Percentiles rank a stretch among this genome's conserved stretches.
Evolutionary conservation across 1,140 invertebrate genomes (phyloP).

Genomic region (Heliconius hermathena): DNA sequence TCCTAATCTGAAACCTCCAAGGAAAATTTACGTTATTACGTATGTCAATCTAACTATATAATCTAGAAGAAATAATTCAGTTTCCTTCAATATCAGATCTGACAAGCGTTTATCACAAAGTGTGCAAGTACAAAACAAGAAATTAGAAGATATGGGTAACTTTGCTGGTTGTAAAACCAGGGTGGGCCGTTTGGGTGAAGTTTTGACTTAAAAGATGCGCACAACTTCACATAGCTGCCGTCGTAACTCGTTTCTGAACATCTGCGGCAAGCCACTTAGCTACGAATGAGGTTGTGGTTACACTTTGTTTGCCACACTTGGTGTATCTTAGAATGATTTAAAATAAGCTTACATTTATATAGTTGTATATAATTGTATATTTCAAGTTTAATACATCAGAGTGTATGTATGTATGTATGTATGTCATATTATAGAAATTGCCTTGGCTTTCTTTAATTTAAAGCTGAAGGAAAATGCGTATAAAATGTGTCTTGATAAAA

Average conservation of each 20-base stretch:
- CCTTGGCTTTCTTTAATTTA: too few species aligned
- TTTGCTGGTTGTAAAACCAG: slow-evolving; percentile 25
- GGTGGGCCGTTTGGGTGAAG: slow-evolving; percentile 28
- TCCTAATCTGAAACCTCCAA: too few species aligned
- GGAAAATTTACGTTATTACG: too few species aligned
- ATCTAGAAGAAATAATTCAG: not conserved
- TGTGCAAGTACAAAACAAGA: slow-evolving; percentile 4
- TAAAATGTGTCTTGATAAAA: too few species aligned
- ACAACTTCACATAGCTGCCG: slow-evolving; percentile 30
- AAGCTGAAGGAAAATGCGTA: too few species aligned
- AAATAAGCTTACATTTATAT: not conserved
- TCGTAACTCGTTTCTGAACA: slow-evolving; percentile 39
- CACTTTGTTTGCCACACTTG: not conserved
- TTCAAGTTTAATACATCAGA: too few species aligned
- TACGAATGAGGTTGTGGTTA: slow-evolving; percentile 1
- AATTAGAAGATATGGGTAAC: slow-evolving; percentile 26
- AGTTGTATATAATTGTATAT: too few species aligned
- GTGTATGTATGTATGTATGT: not conserved
- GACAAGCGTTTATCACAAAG: slow-evolving; percentile 17
- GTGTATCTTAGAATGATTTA: not conserved
- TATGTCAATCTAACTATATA: not conserved
- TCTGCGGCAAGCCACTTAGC: slow-evolving; percentile 34
- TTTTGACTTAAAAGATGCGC: slow-evolving; percentile 32
- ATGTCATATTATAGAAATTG: not conserved
- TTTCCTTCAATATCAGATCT: not conserved